A percentile compares a stretch with the other conserved stretches of the same genome.
These are phyloP conservation scores for Haemorhous mexicanus DNA, from an alignment of 2,113 vertebrate species.

Conservation along the genomic window DNA sequence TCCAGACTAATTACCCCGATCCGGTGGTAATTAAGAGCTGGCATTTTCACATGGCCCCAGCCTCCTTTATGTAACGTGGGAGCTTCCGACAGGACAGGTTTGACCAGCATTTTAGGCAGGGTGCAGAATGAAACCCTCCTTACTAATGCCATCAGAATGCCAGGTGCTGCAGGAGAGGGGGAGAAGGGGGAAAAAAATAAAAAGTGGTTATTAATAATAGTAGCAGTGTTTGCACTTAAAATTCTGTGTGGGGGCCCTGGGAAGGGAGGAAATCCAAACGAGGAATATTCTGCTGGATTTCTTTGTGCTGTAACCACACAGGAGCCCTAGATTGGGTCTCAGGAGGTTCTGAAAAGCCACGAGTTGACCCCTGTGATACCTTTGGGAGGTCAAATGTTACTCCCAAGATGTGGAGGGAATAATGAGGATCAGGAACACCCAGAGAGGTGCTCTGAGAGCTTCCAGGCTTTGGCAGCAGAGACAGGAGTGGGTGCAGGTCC, in stretches of 20 bases:
- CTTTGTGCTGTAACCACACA: not conserved
- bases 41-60: conserved; percentile 37
- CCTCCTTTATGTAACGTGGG: conserved; percentile 16
- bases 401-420: not conserved
- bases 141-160: conserved; percentile 55
- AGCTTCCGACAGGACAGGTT: conserved; percentile 55
- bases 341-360: not conserved
- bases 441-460: not conserved
- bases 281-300: not conserved
- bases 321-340: not conserved
- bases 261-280: not conserved
- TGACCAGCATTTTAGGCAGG: conserved; percentile 47
- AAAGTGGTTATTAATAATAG: not conserved
- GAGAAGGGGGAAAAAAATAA: accelerated
- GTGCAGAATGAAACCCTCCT: conserved; percentile 54
- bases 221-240: not conserved
- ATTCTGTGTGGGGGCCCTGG: not conserved
- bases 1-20: not conserved
- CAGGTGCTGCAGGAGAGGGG: not conserved
- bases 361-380: not conserved
- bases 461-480: not conserved
- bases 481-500: not conserved
- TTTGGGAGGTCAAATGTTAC: not conserved
- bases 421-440: not conserved
- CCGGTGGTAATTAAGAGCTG: not conserved